Evolutionary conservation across 2,797 vertebrate genomes (phyloP).

Genomic region (Chelonia mydas): DNA sequence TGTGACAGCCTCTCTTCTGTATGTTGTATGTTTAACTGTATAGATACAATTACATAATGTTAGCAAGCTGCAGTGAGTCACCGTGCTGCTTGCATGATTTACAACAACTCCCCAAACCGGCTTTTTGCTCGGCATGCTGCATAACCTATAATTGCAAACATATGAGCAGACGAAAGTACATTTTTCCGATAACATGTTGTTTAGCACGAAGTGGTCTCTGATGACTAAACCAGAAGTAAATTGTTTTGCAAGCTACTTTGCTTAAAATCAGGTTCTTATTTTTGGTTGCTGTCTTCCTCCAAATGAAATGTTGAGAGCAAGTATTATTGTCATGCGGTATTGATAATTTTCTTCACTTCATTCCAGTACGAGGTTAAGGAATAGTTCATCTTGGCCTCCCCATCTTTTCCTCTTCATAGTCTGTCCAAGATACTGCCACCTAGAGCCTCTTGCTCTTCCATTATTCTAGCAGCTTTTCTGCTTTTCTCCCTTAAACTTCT

Average conservation of each 20-base stretch:
- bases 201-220: not conserved
- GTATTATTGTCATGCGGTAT: not conserved
- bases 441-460: not conserved
- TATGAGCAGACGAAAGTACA: not conserved
- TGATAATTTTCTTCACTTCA: not conserved
- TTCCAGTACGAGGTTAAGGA: not conserved
- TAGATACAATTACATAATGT: not conserved
- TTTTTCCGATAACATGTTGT: not conserved
- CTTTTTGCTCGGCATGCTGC: not conserved
- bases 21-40: not conserved
- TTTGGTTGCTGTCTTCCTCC: conserved; percentile 17
- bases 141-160: conserved; percentile 10
- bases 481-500: not conserved
- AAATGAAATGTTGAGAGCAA: not conserved
- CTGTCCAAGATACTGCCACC: conserved; percentile 23
- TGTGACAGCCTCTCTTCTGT: rapidly evolving
- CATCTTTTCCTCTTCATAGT: not conserved
- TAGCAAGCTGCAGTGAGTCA: conserved; percentile 25
- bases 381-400: not conserved
- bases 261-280: not conserved
- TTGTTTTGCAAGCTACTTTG: not conserved
- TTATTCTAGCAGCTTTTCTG: not conserved
- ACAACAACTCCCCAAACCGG: not conserved
- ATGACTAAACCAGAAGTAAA: not conserved
- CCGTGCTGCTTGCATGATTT: not conserved